Conservation (phyloP, 2,113 vertebrate genomes). For the Oceanodroma tethys region DNA sequence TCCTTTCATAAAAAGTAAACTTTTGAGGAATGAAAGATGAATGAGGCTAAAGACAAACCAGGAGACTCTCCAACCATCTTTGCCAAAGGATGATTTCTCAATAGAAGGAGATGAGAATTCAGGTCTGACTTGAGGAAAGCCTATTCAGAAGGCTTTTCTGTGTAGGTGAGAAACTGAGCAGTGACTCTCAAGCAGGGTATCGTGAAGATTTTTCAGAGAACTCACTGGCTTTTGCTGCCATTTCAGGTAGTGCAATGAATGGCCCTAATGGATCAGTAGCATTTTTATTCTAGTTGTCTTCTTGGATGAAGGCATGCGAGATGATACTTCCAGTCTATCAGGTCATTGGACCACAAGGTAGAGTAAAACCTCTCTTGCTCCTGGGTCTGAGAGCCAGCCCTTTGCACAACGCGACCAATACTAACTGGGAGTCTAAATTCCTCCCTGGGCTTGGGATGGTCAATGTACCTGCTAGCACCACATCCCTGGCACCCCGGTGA, state of each 20-base stretch:
- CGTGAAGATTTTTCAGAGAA: neutral
- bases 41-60: neutral
- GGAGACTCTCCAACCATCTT: neutral
- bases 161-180: neutral
- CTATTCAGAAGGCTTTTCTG: neutral
- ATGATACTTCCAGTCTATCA: neutral
- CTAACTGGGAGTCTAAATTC: neutral
- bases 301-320: neutral
- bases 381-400: neutral
- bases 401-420: neutral
- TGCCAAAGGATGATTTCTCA: slow-evolving; percentile 17
- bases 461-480: neutral
- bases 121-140: neutral
- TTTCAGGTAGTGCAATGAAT: neutral
- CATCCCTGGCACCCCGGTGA: neutral
- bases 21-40: slow-evolving; percentile 9
- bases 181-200: neutral
- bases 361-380: neutral
- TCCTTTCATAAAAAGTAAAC: slow-evolving; percentile 31
- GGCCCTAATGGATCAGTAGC: neutral
- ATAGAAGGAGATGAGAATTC: neutral
- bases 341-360: neutral
- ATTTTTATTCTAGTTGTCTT: neutral
- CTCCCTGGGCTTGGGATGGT: neutral
- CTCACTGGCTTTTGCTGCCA: neutral